Evolutionary conservation across 2,797 vertebrate species (phyloP).

Genomic region (Chaetodon trifasciatus): DNA sequence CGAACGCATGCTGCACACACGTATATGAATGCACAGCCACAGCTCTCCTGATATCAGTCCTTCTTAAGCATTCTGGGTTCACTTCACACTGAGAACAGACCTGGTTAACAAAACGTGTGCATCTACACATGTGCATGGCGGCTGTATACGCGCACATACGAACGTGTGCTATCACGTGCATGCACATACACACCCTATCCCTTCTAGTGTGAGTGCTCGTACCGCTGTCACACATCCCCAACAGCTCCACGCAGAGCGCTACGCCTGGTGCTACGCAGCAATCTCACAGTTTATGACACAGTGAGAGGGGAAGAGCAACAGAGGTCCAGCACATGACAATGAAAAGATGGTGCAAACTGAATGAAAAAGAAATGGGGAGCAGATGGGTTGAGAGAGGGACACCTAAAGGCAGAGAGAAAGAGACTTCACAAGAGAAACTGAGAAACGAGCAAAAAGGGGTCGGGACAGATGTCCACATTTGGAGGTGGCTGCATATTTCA

Average conservation of each 20-base stretch:
- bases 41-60: neutral
- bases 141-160: neutral
- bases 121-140: neutral
- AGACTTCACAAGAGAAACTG: conserved; percentile 11
- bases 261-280: conserved; percentile 14
- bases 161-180: neutral
- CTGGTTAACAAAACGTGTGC: conserved; percentile 26
- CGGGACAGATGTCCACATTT: conserved; percentile 32
- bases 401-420: conserved; percentile 35
- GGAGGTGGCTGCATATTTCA: conserved; percentile 39
- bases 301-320: conserved; percentile 27
- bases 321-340: conserved; percentile 32
- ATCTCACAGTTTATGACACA: conserved; percentile 51
- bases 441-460: conserved; percentile 19
- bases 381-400: conserved; percentile 51
- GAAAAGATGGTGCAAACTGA: conserved; percentile 30
- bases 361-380: conserved; percentile 43
- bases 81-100: conserved; percentile 44
- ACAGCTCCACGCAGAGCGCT: conserved; percentile 50
- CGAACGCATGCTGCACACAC: neutral
- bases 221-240: conserved; percentile 30
- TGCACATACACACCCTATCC: conserved; percentile 6
- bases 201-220: conserved; percentile 14
- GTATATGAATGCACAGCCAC: neutral
- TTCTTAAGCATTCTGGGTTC: conserved; percentile 15